These are phyloP conservation scores for Desmodus rotundus DNA, from an alignment of 2,113 vertebrate species.

Conservation along the genomic window DNA sequence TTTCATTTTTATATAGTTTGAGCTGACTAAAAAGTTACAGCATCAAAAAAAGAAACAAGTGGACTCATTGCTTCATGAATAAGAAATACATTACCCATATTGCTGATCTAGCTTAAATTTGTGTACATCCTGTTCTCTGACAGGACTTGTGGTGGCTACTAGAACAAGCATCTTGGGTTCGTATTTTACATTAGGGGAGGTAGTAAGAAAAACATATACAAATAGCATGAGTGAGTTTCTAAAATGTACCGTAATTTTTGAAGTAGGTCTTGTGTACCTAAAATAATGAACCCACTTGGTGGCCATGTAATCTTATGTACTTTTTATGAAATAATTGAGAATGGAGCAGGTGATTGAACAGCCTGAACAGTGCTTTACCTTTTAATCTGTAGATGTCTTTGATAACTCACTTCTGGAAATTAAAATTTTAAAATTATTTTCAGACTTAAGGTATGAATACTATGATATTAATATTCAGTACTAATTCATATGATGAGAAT, in stretches of 20 bases:
- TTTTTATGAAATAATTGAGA: background rate
- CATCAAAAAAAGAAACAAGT: background rate
- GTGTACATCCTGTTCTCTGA: background rate
- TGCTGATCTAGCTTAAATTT: background rate
- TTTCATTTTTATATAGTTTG: slow-evolving; percentile 26
- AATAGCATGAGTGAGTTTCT: background rate
- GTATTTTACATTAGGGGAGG: background rate
- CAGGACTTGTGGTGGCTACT: background rate
- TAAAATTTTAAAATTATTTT: background rate
- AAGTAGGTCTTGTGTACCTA: background rate
- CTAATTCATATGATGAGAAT: background rate
- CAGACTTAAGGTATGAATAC: background rate
- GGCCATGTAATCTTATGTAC: background rate
- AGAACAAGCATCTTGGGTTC: background rate
- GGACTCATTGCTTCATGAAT: background rate
- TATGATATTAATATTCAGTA: background rate
- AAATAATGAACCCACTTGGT: background rate
- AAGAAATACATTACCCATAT: background rate
- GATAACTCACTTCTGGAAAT: background rate
- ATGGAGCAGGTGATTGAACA: background rate
- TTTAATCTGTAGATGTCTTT: background rate
- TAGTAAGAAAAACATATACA: background rate
- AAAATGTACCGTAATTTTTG: background rate
- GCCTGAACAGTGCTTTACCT: background rate
- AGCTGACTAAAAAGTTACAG: background rate